phyloP scores from a whole-genome alignment of 64 coral and sea anemone species.

The Anthopleura sola region DNA sequence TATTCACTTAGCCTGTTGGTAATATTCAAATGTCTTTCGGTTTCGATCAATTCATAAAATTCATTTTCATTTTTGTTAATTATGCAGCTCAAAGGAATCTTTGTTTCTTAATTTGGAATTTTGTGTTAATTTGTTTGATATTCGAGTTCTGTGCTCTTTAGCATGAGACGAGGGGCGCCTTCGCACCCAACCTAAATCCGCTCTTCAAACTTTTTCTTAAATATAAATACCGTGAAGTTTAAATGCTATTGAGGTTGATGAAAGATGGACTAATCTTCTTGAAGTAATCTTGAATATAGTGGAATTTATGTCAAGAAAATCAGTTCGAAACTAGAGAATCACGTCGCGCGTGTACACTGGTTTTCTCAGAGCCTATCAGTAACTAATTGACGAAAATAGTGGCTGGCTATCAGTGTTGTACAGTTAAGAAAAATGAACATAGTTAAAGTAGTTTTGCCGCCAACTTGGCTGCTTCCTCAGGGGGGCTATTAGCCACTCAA shows the following conservation, averaged over 20 bases:
- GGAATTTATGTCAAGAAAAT: background rate
- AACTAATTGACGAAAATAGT: constrained; percentile 10
- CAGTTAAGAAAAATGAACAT: background rate
- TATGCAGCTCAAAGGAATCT: background rate
- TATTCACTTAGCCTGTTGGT: background rate
- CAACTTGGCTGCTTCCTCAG: background rate
- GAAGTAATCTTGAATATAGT: background rate
- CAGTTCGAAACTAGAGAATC: too few species aligned
- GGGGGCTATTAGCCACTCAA: background rate
- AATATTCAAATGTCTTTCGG: background rate
- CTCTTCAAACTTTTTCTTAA: background rate
- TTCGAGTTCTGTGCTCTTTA: background rate
- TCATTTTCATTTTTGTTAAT: constrained; percentile 1
- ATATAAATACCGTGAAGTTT: background rate
- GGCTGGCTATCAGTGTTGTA: background rate
- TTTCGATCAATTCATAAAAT: background rate
- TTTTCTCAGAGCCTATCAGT: background rate
- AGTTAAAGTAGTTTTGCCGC: constrained; percentile 3
- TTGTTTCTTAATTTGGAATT: constrained; percentile 14
- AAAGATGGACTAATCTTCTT: background rate
- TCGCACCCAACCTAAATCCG: background rate
- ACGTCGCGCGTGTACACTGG: too few species aligned
- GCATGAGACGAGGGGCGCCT: background rate
- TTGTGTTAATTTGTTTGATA: background rate
- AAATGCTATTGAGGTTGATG: background rate